Base-by-base conservation (phyloP, 1,140 invertebrate species). In the Muscidifurax raptorellus region DNA sequence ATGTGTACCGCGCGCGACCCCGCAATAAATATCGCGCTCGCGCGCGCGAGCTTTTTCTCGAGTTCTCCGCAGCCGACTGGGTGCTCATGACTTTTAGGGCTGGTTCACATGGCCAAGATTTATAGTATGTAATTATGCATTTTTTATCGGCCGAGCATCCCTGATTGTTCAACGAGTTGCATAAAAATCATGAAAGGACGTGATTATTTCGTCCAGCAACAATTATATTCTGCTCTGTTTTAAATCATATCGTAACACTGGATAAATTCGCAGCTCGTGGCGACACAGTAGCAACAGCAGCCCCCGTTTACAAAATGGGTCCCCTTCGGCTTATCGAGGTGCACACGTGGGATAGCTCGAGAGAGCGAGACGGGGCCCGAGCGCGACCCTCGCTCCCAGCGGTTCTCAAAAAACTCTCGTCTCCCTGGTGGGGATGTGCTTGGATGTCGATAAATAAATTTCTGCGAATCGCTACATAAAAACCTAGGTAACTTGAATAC, bases 1-100 rank as follows among this genome's bases (percentile, higher is more conserved):
- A 84, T 87, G 83, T 87, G 90, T 89, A 15, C 15, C 25, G 40
- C 10, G 36, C 89, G 89, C 89, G 91, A 89, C 89, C 90, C 90
- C 85, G 90, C 90, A 90, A 92, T 92, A 92, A 92, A 93, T 92
- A 92, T 88, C 90, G 88, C 80, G 15, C 1, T 40, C 36, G 36
- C 52, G 22, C 22, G 22, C 15, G 52, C 52, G 85, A 72, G 4
- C 22, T 67, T 79, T 67, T 32, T 67, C 52, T 36, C 76, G 76
- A 64, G 52, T 36, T n/a, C n/a, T n/a, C 36, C 36, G 36, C 36
- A 32, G 32, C 32, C 32, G 32, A 32, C 47, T 7, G 2, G 25
- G 12, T 18, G 0, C 2, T 64, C 12, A 22, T 10, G 59, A 64
- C 18, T 64, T 64, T 64, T 52, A 36, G 28, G 28, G 9, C 18